These are phyloP conservation scores for Myodes glareolus DNA, from an alignment of 2,113 vertebrate genomes.

Conservation along the genomic window DNA sequence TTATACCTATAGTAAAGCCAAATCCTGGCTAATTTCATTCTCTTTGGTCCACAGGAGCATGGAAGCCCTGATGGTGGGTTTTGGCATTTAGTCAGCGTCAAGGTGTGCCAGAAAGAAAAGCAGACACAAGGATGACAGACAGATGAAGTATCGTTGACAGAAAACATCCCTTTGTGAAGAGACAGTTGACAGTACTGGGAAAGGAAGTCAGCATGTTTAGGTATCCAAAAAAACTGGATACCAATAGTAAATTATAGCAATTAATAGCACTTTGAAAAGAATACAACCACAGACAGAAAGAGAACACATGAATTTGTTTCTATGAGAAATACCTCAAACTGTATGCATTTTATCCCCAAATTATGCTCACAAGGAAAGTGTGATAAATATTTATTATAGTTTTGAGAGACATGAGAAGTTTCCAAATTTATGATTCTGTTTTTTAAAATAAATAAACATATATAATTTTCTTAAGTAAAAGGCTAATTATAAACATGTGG, in stretches of 20 bases:
- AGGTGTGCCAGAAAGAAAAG: slow-evolving; percentile 79
- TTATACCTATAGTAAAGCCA: slow-evolving; percentile 68
- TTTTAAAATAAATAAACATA: neutral
- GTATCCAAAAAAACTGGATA: slow-evolving; percentile 5
- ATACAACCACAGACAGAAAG: neutral
- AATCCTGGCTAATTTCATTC: slow-evolving; percentile 53
- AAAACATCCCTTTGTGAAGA: slow-evolving; percentile 69
- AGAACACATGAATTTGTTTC: neutral
- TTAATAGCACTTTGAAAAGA: slow-evolving; percentile 22
- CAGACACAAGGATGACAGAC: slow-evolving; percentile 81
- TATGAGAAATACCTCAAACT: slow-evolving; percentile 11
- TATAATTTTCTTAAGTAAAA: neutral
- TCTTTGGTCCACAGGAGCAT: slow-evolving; percentile 47
- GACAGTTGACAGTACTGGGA: slow-evolving; percentile 28
- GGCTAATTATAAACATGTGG: neutral
- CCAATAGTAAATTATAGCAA: neutral
- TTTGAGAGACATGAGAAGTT: slow-evolving; percentile 3
- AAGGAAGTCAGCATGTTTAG: slow-evolving; percentile 46
- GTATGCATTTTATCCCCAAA: neutral
- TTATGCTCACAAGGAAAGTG: neutral
- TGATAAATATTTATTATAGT: neutral
- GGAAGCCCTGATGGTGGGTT: slow-evolving; percentile 62
- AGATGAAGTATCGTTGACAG: slow-evolving; percentile 79
- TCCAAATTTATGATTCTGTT: neutral
- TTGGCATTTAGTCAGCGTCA: slow-evolving; percentile 78